Evolutionary conservation across 2,888 invertebrate species (phyloP).

Genomic region (Girardia tigrina): DNA sequence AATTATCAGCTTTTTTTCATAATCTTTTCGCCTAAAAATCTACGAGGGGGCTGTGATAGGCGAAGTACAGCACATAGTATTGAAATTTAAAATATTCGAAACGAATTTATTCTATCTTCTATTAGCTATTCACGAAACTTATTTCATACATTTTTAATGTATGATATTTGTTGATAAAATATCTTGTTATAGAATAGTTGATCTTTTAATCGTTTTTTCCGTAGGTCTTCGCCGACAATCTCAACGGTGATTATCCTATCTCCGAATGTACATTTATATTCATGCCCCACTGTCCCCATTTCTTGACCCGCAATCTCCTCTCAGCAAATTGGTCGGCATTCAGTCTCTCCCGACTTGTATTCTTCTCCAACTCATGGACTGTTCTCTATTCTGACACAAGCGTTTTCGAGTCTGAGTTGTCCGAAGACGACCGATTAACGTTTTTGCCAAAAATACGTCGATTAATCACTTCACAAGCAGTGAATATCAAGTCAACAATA

Average conservation of each 20-base stretch:
- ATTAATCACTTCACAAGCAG: neutral
- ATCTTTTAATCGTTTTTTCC: no score
- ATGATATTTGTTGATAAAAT: no score
- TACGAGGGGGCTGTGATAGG: no score
- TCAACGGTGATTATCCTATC: neutral
- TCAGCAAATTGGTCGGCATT: neutral
- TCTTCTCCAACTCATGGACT: neutral
- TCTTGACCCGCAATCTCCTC: neutral
- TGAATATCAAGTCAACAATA: neutral
- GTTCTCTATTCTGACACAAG: neutral
- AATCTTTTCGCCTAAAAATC: no score
- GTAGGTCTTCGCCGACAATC: no score
- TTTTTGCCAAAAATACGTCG: neutral
- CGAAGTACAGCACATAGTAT: no score
- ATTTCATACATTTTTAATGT: no score
- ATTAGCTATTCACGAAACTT: no score
- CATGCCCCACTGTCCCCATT: constrained; percentile 15
- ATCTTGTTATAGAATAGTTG: no score
- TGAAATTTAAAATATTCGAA: no score
- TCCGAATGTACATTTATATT: neutral
- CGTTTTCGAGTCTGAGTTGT: neutral
- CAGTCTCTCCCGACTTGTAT: neutral
- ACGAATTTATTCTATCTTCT: no score
- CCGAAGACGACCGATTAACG: neutral
- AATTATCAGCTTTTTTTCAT: no score